These are phyloP conservation scores for Chloroceryle aenea DNA, from an alignment of 2,113 vertebrate species.

Conservation along the genomic window DNA sequence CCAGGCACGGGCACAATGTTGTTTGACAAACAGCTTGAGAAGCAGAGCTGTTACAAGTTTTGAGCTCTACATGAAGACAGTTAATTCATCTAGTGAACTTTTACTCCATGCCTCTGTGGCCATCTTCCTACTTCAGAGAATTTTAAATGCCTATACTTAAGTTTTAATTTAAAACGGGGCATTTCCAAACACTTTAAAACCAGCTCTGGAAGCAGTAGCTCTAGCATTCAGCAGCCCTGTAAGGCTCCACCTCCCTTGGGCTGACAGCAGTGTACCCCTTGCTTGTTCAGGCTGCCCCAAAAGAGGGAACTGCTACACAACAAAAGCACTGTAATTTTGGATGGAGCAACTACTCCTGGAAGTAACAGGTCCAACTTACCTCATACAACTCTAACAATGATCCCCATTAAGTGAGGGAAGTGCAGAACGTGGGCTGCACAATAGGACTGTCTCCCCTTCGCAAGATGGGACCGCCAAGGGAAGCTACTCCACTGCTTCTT, in stretches of 20 bases:
- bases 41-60: background rate
- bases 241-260: background rate
- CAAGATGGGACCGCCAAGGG: background rate
- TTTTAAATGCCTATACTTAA: background rate
- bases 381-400: background rate
- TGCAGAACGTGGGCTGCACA: background rate
- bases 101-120: background rate
- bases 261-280: background rate
- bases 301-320: background rate
- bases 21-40: background rate
- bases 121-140: background rate
- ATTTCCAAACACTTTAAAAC: background rate
- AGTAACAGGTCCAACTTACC: background rate
- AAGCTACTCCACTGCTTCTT: background rate
- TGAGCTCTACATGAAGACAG: background rate
- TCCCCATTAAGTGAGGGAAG: background rate
- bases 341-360: background rate
- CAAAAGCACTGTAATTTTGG: background rate
- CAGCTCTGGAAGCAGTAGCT: background rate
- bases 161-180: background rate
- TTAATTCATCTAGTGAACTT: background rate
- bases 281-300: background rate
- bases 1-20: fast-evolving
- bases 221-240: background rate
- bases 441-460: background rate